Evolutionary conservation across 2,888 invertebrate species (phyloP), one percentile per base, ranked within the genome.

Genomic region (Gastrophysa polygoni): DNA sequence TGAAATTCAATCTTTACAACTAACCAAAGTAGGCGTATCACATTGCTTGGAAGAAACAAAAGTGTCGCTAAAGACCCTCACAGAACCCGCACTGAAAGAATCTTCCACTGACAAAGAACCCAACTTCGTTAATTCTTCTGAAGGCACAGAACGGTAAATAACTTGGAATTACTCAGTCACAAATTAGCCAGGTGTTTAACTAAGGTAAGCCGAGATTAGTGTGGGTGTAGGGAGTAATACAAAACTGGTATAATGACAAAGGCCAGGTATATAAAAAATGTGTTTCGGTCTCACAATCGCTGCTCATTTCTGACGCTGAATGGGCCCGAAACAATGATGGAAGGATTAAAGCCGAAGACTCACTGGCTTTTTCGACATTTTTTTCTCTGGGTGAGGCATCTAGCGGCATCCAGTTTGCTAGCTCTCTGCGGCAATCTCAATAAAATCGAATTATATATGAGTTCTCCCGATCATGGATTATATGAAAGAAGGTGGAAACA

Each of bases 131-230:
- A 57, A 57, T 57, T 57, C 57, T n/a, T 34, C 24, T 21, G 49
- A 57, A 50, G n/a, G 54, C 21, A 21, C 20, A 17, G 52, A 44
- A 48, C 60, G 38, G 52, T 60, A 48, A 55, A 49, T 57, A 62
- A 38, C 51, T 51, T 32, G 48, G 59, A 52, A 63, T 63, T 69
- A 68, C 66, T 66, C 68, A 70, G 67, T 72, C 68, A 69, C 72
- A 76, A 76, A 76, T 77, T 77, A 76, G 77, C 77, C 77, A 77
- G 76, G 75, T 77, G 77, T 73, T 72, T 74, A 71, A 52, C 70
- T 70, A 71, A 73, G 73, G 71, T 69, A 72, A 70, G 68, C 68
- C 71, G 66, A 70, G 68, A 66, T 61, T 64, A 70, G 70, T 70
- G 75, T 75, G 74, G 76, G 75, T 75, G 75, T 72, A 69, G 38